These are phyloP conservation scores for Illadopsis cleaveri DNA, from an alignment of 2,113 vertebrate genomes.

Conservation along the genomic window DNA sequence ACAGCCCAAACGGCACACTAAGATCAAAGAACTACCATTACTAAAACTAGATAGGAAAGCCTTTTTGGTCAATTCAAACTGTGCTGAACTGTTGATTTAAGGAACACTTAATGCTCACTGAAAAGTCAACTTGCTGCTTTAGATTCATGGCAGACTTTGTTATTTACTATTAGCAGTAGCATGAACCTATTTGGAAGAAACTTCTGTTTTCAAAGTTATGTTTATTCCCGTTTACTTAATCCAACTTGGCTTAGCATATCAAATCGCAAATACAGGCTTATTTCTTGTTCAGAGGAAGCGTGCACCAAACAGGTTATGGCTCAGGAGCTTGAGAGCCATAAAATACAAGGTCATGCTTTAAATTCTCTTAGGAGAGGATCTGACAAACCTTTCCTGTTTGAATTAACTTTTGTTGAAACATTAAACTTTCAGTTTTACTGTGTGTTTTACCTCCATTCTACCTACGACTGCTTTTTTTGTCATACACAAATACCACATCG, in stretches of 20 bases:
- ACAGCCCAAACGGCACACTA: neutral
- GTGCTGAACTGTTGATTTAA: neutral
- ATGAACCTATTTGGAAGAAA: neutral
- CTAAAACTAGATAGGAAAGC: neutral
- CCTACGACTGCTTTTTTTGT: neutral
- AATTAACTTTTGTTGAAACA: neutral
- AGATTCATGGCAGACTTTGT: neutral
- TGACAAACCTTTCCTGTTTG: neutral
- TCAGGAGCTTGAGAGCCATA: neutral
- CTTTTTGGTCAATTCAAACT: neutral
- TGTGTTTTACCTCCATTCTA: neutral
- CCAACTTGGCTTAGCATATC: neutral
- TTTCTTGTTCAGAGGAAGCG: fast-evolving
- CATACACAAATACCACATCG: neutral
- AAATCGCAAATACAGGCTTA: neutral
- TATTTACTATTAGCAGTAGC: neutral
- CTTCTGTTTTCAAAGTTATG: neutral
- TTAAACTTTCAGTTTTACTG: neutral
- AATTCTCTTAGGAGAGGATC: neutral
- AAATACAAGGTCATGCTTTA: neutral
- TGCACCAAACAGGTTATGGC: neutral
- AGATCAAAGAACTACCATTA: neutral
- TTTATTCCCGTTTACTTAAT: neutral
- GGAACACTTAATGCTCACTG: neutral
- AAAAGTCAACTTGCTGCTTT: neutral